Conservation (phyloP, 2,797 vertebrate genomes). For the Phrynocephalus vlangalii region DNA sequence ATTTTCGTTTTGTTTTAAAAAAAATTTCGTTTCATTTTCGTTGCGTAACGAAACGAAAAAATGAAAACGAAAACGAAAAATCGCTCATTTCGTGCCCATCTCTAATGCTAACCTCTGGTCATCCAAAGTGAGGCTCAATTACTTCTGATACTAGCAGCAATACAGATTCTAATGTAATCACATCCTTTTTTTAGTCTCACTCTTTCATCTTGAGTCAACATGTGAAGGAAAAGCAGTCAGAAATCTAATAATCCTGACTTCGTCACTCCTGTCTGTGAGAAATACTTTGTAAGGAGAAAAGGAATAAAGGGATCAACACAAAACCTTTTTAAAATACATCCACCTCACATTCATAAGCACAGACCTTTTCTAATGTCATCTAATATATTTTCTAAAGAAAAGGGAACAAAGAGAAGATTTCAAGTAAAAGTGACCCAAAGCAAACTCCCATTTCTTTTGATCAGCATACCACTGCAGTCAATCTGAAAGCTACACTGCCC, state of each 20-base stretch:
- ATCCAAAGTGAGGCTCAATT: background rate
- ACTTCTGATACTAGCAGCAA: background rate
- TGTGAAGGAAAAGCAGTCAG: background rate
- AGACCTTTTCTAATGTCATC: background rate
- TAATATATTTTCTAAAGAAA: conserved; percentile 4
- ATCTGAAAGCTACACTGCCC: background rate
- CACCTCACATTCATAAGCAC: background rate
- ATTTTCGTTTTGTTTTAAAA: no score
- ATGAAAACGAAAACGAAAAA: no score
- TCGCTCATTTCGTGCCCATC: no score
- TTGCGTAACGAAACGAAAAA: no score
- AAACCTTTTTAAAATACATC: background rate
- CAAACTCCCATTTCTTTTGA: background rate
- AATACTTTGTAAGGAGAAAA: conserved; percentile 29
- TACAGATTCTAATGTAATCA: background rate
- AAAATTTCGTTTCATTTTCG: no score
- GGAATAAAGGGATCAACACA: background rate
- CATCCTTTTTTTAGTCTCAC: background rate
- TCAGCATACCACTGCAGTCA: background rate
- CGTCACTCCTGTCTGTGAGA: conserved; percentile 9
- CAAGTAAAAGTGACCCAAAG: conserved; percentile 16
- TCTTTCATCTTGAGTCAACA: background rate
- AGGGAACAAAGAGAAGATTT: background rate
- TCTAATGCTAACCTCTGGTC: background rate
- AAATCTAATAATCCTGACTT: background rate